These are phyloP conservation scores for Bimastos eiseni DNA, from an alignment of 2,888 invertebrate genomes.

Conservation along the genomic window DNA sequence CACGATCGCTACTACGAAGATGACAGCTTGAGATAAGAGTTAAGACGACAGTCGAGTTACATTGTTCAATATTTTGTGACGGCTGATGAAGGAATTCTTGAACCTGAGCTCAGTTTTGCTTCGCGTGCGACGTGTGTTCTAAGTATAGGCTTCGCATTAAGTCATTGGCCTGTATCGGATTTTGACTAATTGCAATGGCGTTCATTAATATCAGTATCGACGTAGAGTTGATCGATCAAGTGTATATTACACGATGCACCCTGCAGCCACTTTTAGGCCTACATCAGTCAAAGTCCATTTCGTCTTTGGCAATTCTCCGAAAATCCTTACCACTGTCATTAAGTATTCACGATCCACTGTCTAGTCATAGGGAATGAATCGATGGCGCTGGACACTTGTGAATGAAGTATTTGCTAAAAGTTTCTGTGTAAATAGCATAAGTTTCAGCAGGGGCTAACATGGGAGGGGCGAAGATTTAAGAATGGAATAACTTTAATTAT, in stretches of 20 bases:
- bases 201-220: not conserved
- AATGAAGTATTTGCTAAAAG: too few species aligned
- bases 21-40: not conserved
- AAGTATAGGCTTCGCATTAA: not conserved
- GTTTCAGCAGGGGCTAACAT: too few species aligned
- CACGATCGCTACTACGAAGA: not conserved
- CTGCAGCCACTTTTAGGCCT: accelerated
- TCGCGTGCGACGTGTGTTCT: not conserved
- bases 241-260: not conserved
- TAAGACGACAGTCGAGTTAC: not conserved
- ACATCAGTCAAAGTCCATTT: not conserved
- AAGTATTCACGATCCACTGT: too few species aligned
- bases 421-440: too few species aligned
- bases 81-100: not conserved
- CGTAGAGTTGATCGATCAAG: not conserved
- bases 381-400: too few species aligned
- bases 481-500: too few species aligned
- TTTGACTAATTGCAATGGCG: not conserved
- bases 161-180: not conserved
- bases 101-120: not conserved
- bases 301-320: too few species aligned
- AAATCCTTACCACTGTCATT: too few species aligned
- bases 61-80: not conserved
- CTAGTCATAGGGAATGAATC: too few species aligned
- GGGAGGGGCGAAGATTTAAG: too few species aligned